Base-by-base conservation (phyloP, 2,113 vertebrate species). In the Corythaeola cristata region DNA sequence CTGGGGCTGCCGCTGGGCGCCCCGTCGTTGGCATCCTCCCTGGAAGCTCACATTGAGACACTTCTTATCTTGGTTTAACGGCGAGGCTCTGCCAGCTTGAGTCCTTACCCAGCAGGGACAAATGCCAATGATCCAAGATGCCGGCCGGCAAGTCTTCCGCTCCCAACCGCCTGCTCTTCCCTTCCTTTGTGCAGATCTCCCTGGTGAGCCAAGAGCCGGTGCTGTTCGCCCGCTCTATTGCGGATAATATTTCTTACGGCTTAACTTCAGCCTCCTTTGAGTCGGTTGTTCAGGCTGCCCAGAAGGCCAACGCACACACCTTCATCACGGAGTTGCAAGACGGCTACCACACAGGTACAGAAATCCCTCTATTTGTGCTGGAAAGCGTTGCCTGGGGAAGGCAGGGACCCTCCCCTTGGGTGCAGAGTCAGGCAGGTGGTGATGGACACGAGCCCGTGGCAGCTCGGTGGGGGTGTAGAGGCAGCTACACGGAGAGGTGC, bases 131-230 rank as follows among this genome's bases (percentile, higher is more conserved):
- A 44, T 22, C 44, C 0, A 1, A 63, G 66, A 55, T 6, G 3
- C 3, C 0, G 0, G 28, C 32, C 4, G 0, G 56, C 1, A 3
- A 2, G 0, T 21, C 21, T 74, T 62, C 76, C 78, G 22, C 83
- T 94, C n/a, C 85, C 47, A 8, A 82, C 12, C 2, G 1, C 24
- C 32, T 56, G 41, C 27, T 69, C 15, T 74, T 39, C 45, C 37
- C 56, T 44, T 81, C 62, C 37, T 75, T 50, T 53, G 88, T 86
- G 23, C 97, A 99, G 99, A 98, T 99, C 41, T 98, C 99, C 56
- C 97, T 99, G 93, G 99, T 99, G 86, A 98, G 99, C 90, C 99
- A 99, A 94, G 99, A 99, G 95, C 99, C 99, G 0, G 98, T 99
- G 88, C 97, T 99, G 71, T 99, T 99, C 2, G 99, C 99, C 49